phyloP scores from a whole-genome alignment of 2,797 vertebrate species.

The Agapornis canus region DNA sequence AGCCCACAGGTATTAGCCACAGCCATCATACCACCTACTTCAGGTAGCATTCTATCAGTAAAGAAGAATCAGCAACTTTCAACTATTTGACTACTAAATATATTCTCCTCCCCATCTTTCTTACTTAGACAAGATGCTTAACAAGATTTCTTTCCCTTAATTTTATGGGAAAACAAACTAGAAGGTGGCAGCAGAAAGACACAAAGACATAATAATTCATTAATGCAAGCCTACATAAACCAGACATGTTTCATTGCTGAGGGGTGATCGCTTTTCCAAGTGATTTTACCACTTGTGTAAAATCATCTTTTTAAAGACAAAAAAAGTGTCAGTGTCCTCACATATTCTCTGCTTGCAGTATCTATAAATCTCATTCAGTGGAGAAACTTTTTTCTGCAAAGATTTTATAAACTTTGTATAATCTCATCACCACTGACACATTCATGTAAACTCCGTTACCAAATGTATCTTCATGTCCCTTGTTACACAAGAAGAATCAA shows the following conservation, averaged over 20 bases:
- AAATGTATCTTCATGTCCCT: constrained; percentile 14
- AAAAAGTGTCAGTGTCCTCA: background rate
- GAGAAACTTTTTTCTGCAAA: background rate
- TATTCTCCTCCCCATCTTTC: background rate
- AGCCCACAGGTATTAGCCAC: background rate
- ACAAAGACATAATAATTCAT: background rate
- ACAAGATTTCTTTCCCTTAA: background rate
- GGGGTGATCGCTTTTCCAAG: background rate
- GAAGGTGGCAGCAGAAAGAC: background rate
- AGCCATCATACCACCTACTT: background rate
- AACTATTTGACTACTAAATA: background rate
- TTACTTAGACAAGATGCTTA: background rate
- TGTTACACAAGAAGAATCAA: constrained; percentile 29
- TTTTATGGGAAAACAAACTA: background rate
- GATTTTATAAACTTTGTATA: background rate
- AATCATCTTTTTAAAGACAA: background rate
- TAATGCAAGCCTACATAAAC: background rate
- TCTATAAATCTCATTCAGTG: background rate
- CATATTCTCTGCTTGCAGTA: background rate
- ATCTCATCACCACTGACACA: background rate
- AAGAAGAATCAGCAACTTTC: background rate
- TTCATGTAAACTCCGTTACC: background rate
- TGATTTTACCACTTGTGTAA: background rate
- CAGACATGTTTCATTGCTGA: background rate
- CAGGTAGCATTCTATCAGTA: background rate